Evolutionary conservation across 2,113 vertebrate species (phyloP).

Genomic region (Sceloporus tristichus): DNA sequence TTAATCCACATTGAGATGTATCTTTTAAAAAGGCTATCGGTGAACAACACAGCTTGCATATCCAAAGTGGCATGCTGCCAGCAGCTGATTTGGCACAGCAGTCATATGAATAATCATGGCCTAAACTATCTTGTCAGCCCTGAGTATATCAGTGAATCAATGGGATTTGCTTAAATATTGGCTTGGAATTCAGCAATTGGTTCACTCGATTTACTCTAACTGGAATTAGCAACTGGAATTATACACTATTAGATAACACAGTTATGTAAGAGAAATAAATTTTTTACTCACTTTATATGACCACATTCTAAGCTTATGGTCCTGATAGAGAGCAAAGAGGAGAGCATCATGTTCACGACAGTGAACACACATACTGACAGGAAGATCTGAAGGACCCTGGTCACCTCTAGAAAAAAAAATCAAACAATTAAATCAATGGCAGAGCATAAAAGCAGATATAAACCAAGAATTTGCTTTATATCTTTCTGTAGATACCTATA

Average conservation of each 20-base stretch:
- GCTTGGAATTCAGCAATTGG: no score
- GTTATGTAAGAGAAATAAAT: background rate
- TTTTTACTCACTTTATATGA: conserved; percentile 85
- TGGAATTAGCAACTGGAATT: no score
- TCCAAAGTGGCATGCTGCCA: accelerated
- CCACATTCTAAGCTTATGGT: conserved; percentile 95
- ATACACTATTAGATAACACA: background rate
- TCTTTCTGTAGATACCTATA: background rate
- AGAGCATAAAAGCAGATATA: background rate
- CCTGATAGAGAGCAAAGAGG: conserved; percentile 93
- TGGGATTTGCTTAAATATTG: no score
- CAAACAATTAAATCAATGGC: background rate
- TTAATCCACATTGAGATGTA: background rate
- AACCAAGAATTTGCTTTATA: background rate
- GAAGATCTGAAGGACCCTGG: conserved; percentile 82
- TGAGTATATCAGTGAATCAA: background rate
- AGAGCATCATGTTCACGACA: conserved; percentile 90
- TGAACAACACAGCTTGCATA: background rate
- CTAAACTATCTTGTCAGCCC: no score
- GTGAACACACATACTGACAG: conserved; percentile 86
- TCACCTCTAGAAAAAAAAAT: conserved; percentile 81
- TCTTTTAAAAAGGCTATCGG: background rate
- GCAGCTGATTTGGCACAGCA: background rate
- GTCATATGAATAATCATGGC: background rate
- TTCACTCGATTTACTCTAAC: no score